These are phyloP conservation scores for Odocoileus virginianus DNA, from an alignment of 2,113 vertebrate species.

Conservation along the genomic window DNA sequence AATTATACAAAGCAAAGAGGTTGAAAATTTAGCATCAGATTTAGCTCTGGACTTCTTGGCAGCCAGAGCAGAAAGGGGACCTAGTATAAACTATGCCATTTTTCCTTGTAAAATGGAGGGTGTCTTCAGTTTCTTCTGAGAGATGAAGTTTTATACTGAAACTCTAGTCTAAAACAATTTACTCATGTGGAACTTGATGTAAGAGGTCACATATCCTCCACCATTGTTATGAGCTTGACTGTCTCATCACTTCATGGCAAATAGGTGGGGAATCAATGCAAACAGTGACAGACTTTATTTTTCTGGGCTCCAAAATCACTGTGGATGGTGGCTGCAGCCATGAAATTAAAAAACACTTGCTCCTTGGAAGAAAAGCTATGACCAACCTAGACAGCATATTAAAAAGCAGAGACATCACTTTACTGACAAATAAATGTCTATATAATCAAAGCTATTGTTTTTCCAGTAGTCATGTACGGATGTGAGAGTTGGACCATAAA, in stretches of 20 bases:
- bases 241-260: neutral
- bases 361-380: neutral
- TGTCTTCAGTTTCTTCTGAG: neutral
- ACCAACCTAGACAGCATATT: neutral
- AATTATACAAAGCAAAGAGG: neutral
- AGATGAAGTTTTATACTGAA: neutral
- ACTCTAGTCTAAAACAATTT: neutral
- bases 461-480: neutral
- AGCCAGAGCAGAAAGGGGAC: neutral
- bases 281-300: neutral
- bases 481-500: neutral
- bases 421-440: neutral
- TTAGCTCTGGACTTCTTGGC: neutral
- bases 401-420: neutral
- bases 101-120: neutral
- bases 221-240: neutral
- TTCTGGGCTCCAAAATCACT: neutral
- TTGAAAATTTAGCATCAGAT: neutral
- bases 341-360: neutral
- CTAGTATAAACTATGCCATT: neutral
- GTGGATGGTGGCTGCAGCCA: neutral
- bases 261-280: neutral
- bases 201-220: neutral
- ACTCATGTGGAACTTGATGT: neutral
- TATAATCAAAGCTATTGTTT: neutral